These are phyloP conservation scores for Apocheima hispidaria DNA, from an alignment of 2,888 invertebrate genomes.

Conservation along the genomic window DNA sequence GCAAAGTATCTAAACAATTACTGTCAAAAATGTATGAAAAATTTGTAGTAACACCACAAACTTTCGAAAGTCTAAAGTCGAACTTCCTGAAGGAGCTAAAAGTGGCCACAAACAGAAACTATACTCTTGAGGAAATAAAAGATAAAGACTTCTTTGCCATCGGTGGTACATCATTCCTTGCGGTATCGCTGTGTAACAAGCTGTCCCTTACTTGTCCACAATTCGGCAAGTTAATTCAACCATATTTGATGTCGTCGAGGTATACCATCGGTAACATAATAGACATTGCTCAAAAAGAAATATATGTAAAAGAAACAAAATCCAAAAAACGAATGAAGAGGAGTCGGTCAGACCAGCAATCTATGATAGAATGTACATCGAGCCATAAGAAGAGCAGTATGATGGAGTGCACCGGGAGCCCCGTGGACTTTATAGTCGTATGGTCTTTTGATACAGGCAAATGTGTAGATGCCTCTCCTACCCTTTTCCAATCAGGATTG, in stretches of 20 bases:
- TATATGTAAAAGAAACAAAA: slow-evolving; percentile 50
- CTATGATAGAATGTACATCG: slow-evolving; percentile 13
- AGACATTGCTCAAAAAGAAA: slow-evolving; percentile 61
- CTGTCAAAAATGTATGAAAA: slow-evolving; percentile 75
- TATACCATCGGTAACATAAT: slow-evolving; percentile 71
- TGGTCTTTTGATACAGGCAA: slow-evolving; percentile 89
- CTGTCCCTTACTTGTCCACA: slow-evolving; percentile 75
- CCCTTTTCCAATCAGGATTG: slow-evolving; percentile 77
- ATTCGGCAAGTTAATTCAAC: slow-evolving; percentile 82
- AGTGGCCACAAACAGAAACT: slow-evolving; percentile 51
- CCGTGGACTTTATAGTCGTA: slow-evolving; percentile 71
- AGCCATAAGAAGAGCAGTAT: slow-evolving; percentile 10
- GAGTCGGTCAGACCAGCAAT: slow-evolving; percentile 31
- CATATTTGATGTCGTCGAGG: slow-evolving; percentile 81
- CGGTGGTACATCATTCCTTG: slow-evolving; percentile 91
- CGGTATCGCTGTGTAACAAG: slow-evolving; percentile 87
- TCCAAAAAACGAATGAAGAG: slow-evolving; percentile 60
- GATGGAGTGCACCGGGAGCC: slow-evolving; percentile 22
- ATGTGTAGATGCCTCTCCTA: slow-evolving; percentile 94
- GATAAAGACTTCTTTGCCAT: slow-evolving; percentile 83
- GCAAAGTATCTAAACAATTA: slow-evolving; percentile 87
- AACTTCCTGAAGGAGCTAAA: slow-evolving; percentile 65
- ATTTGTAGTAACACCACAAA: slow-evolving; percentile 47
- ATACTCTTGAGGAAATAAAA: slow-evolving; percentile 69
- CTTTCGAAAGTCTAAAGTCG: slow-evolving; percentile 54